Percentiles rank a stretch among this genome's conserved stretches.
Conservation (phyloP, 2,113 vertebrate species). For the Salvator merianae region DNA sequence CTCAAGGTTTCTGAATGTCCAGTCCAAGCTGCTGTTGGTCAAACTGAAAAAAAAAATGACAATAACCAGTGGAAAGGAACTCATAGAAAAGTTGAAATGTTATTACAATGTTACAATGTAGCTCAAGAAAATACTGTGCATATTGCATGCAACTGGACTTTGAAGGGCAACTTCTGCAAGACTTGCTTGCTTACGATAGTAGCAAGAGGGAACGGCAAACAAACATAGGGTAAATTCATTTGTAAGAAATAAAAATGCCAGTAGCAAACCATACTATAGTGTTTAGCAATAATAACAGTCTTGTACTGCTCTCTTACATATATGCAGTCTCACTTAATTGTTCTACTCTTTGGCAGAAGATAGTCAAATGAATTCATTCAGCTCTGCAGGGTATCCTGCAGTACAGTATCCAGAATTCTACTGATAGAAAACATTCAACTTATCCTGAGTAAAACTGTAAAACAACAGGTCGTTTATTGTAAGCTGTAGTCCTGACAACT, state of each 20-base stretch:
- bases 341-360: not conserved
- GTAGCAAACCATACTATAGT: not conserved
- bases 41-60: conserved; percentile 50
- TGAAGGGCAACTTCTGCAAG: not conserved
- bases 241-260: not conserved
- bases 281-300: not conserved
- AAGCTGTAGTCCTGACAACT: too few species aligned
- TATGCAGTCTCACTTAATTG: not conserved
- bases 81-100: conserved; percentile 6
- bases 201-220: not conserved
- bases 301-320: not conserved
- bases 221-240: not conserved
- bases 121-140: conserved; percentile 1
- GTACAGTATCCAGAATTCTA: too few species aligned
- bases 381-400: not conserved
- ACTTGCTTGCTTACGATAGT: not conserved
- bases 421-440: too few species aligned
- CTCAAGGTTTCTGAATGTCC: not conserved
- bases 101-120: conserved; percentile 54
- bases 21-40: not conserved
- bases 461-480: too few species aligned
- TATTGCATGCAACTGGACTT: not conserved
- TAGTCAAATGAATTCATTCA: not conserved
- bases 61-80: conserved; percentile 12
- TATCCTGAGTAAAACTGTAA: not conserved